A percentile compares a stretch with the other conserved stretches of the same genome.
phyloP scores from a whole-genome alignment of 92 coral and sea anemone genomes.

The Paragorgia papillata region DNA sequence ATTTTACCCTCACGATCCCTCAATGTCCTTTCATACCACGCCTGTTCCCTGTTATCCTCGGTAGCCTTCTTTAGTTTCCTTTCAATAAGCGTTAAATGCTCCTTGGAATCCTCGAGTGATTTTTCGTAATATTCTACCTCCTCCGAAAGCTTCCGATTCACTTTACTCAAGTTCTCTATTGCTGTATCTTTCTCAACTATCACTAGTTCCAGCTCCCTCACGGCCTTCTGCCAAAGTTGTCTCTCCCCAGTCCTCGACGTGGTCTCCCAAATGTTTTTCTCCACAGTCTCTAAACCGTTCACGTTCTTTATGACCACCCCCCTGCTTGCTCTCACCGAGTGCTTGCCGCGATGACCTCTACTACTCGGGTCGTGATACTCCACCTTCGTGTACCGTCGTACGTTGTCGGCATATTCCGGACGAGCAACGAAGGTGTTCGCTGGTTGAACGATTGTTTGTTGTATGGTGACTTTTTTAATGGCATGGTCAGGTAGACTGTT shows the following conservation, averaged over 20 bases:
- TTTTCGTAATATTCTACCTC: slow-evolving; percentile 16
- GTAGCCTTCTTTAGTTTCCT: not conserved
- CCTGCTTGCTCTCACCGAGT: slow-evolving; percentile 12
- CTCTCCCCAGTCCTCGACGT: not conserved
- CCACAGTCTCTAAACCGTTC: not conserved
- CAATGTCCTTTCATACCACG: slow-evolving; percentile 6
- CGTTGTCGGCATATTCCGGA: slow-evolving; percentile 17
- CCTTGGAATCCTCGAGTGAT: not conserved
- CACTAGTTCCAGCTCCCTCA: slow-evolving; percentile 16
- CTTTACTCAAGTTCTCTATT: slow-evolving; percentile 22
- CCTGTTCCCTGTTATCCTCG: not conserved
- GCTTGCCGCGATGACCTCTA: slow-evolving; percentile 28
- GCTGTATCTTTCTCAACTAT: slow-evolving; percentile 14
- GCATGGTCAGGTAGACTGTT: slow-evolving; percentile 7
- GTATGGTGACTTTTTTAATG: slow-evolving; percentile 33
- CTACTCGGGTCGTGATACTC: slow-evolving; percentile 31
- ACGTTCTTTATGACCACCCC: not conserved
- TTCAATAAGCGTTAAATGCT: not conserved
- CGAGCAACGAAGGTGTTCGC: slow-evolving; percentile 12
- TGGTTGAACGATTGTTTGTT: slow-evolving; percentile 6
- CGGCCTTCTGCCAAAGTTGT: slow-evolving; percentile 30
- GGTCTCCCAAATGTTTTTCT: not conserved
- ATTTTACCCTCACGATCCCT: slow-evolving; percentile 11
- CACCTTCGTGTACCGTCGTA: slow-evolving; percentile 35
- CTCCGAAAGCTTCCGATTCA: slow-evolving; percentile 18